A percentile compares a stretch with the other conserved stretches of the same genome.
Evolutionary conservation across 2,113 vertebrate genomes (phyloP).

Genomic region (Telmatochromis bifrenatus): DNA sequence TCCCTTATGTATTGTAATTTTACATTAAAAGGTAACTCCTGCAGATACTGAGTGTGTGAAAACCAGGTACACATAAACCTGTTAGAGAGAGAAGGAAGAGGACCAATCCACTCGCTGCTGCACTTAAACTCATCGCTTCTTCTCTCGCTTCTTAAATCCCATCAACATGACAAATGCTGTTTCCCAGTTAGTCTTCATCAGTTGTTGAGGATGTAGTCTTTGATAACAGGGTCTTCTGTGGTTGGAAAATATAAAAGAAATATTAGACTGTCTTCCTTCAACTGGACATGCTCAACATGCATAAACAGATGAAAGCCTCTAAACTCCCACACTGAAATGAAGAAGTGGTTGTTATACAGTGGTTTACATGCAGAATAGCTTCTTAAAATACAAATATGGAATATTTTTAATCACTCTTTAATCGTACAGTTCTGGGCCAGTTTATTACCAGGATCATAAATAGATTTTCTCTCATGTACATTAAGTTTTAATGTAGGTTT

Average conservation of each 20-base stretch:
- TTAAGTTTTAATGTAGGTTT: not conserved
- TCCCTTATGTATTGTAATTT: not conserved
- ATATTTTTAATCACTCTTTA: not conserved
- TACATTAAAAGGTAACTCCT: fast-evolving
- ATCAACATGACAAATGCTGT: not conserved
- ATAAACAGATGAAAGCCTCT: not conserved
- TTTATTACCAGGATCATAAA: not conserved
- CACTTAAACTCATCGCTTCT: not conserved
- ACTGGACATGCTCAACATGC: not conserved
- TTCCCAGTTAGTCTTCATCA: not conserved
- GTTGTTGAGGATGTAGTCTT: not conserved
- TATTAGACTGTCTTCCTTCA: not conserved
- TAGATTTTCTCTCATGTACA: not conserved
- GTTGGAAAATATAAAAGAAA: not conserved
- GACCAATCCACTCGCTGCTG: not conserved
- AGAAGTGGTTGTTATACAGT: not conserved
- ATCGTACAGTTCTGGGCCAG: not conserved
- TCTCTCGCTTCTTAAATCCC: not conserved
- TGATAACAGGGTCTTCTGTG: not conserved
- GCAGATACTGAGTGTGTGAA: not conserved
- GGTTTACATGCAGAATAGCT: not conserved
- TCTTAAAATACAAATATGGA: not conserved
- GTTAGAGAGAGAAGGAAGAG: not conserved
- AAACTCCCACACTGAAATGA: not conserved
- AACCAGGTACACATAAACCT: not conserved